Conservation (phyloP, 2,888 invertebrate genomes). For the Thelaira solivaga region DNA sequence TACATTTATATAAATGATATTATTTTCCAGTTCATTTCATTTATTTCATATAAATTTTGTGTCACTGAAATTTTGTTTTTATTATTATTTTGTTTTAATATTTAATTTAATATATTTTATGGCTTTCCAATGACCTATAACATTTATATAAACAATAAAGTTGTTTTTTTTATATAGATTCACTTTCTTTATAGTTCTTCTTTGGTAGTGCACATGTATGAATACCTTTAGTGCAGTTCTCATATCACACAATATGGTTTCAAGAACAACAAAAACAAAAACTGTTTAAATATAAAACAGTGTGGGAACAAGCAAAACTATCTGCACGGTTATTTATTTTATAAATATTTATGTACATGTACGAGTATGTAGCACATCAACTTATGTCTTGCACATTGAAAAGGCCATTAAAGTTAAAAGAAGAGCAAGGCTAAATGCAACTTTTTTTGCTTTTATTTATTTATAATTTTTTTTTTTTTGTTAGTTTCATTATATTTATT, state of each 20-base stretch:
- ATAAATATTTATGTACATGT: neutral
- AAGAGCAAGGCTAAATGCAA: conserved; percentile 21
- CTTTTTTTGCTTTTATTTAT: conserved; percentile 6
- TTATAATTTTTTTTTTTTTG: conserved; percentile 9
- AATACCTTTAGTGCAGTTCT: conserved; percentile 11
- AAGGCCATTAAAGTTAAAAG: conserved; percentile 27
- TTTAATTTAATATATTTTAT: conserved; percentile 58
- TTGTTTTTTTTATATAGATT: conserved; percentile 45
- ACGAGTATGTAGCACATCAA: neutral
- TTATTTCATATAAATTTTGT: conserved; percentile 16
- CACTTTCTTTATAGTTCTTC: conserved; percentile 37
- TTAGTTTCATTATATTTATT: conserved; percentile 10
- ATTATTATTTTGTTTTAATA: conserved; percentile 40
- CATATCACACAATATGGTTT: conserved; percentile 18
- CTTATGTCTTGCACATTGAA: conserved; percentile 20
- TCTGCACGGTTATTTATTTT: too few relatives aligned
- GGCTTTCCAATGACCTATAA: conserved; percentile 61
- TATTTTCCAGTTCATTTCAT: conserved; percentile 27
- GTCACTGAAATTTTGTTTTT: conserved; percentile 1
- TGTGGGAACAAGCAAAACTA: neutral
- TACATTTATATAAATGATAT: conserved; percentile 19
- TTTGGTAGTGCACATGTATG: neutral
- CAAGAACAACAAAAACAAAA: conserved; percentile 25
- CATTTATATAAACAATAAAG: conserved; percentile 34
- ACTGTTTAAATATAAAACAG: neutral